Percentiles rank a stretch among this genome's conserved stretches.
Evolutionary conservation across 2,888 invertebrate species (phyloP).

Genomic region (Drosophila lutescens): DNA sequence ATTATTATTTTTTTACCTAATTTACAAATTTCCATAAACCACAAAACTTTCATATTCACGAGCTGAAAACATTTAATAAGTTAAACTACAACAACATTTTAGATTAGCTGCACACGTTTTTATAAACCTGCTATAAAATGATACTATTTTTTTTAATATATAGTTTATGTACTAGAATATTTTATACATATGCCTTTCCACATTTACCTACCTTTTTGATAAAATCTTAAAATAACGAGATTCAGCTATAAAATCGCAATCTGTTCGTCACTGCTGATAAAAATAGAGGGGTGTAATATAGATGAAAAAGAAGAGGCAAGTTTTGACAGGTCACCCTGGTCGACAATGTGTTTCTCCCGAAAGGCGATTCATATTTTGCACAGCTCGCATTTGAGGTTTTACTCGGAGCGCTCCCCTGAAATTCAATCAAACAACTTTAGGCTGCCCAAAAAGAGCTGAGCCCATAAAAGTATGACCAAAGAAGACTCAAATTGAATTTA

Average conservation of each 20-base stretch:
- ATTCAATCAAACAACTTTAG: slow-evolving; percentile 43
- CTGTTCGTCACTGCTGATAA: not conserved
- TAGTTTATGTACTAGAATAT: too few relatives aligned
- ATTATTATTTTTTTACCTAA: not conserved
- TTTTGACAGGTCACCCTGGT: slow-evolving; percentile 22
- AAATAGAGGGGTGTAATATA: not conserved
- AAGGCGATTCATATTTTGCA: slow-evolving; percentile 37
- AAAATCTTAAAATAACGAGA: too few relatives aligned
- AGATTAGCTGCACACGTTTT: too few relatives aligned
- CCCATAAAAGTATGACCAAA: slow-evolving; percentile 43
- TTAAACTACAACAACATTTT: too few relatives aligned
- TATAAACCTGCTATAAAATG: too few relatives aligned
- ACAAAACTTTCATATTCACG: too few relatives aligned
- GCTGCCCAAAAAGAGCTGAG: slow-evolving; percentile 30
- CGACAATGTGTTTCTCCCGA: slow-evolving; percentile 25
- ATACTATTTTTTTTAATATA: too few relatives aligned
- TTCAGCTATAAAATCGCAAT: not conserved
- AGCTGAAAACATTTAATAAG: too few relatives aligned
- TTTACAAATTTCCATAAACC: not conserved
- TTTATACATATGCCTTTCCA: too few relatives aligned
- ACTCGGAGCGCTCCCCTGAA: slow-evolving; percentile 9
- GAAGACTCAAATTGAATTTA: slow-evolving; percentile 45
- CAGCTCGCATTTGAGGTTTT: slow-evolving; percentile 35
- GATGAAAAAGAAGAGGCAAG: not conserved
- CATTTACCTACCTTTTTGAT: too few relatives aligned